Evolutionary conservation across 1,140 invertebrate genomes (phyloP), one percentile per base, ranked within the genome.

Genomic region (Melitaea cinxia): DNA sequence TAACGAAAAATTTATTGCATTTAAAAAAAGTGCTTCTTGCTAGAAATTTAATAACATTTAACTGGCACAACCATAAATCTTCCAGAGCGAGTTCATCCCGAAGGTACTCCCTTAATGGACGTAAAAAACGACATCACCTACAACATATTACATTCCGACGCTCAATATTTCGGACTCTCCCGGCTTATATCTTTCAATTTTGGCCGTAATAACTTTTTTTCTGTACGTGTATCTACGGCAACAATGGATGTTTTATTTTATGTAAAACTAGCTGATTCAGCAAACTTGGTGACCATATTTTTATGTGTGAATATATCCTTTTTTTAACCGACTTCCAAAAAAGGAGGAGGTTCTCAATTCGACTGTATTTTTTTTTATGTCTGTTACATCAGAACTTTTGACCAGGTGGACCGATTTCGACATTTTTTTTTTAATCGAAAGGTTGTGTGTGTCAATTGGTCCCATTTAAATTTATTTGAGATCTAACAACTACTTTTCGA

Each of bases 41-140:
- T 50, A 65, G 24, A 55, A 54, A 54, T 17, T 37, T 21, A 54
- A 35, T 54, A 54, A 35, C 30, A 14, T 15, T 23, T 54, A 19
- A 53, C 50, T 19, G 24, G 15, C 24, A 26, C 14, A 33, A 53
- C 35, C 54, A 56, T 56, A 26, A 19, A 56, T 56, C 54, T 42
- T 26, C 15, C 21, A 15, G 12, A 14, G 19, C 35, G 21, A 37
- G 53, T 55, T 55, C 53, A 55, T 55, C 23, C 33, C 23, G 23
- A 42, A 56, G 54, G 54, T 56, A 56, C 21, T 26, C 4, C 33
- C 33, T 19, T 42, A 56, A 56, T 45, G 54, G 54, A 26, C 54
- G 54, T 42, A 56, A 56, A 56, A 56, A 56, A 56, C 53, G 35
- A n/a, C 35, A 9, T 49, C n/a, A 56, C 54, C 54, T 56, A 39